Conservation (phyloP, 2,113 vertebrate species). For the Oenanthe oenanthe region DNA sequence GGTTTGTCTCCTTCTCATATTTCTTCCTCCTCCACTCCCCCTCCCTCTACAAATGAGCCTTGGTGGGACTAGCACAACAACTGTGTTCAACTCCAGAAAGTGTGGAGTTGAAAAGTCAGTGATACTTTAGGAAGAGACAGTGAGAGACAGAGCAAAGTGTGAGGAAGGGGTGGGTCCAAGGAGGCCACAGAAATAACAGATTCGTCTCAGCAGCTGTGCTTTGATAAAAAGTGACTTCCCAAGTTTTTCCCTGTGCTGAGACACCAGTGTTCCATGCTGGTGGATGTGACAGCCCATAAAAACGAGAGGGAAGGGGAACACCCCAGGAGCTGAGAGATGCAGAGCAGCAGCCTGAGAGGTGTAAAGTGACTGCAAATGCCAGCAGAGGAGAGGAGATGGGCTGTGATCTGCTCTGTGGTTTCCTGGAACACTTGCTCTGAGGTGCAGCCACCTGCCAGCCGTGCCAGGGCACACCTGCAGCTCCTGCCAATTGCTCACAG, state of each 20-base stretch:
- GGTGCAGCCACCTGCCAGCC: rapidly evolving
- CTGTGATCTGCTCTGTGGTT: neutral
- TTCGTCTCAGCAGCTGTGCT: neutral
- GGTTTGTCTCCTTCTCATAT: neutral
- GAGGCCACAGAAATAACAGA: neutral
- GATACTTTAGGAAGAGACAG: neutral
- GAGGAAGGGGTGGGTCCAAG: neutral
- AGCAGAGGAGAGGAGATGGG: neutral
- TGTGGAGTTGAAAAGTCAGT: neutral
- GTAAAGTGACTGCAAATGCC: neutral
- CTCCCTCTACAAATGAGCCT: neutral
- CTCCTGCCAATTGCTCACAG: neutral
- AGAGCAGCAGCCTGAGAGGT: constrained; percentile 13
- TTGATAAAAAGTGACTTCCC: neutral
- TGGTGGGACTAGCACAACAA: neutral
- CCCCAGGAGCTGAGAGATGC: neutral
- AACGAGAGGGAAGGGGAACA: neutral
- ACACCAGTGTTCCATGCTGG: neutral
- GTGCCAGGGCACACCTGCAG: rapidly evolving
- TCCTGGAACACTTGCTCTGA: rapidly evolving
- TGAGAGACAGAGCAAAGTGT: neutral
- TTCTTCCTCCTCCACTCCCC: neutral
- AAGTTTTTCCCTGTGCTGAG: neutral
- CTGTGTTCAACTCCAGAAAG: neutral
- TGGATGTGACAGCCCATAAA: neutral